Evolutionary conservation across 2,113 vertebrate genomes (phyloP).

Genomic region (Struthidea cinerea): DNA sequence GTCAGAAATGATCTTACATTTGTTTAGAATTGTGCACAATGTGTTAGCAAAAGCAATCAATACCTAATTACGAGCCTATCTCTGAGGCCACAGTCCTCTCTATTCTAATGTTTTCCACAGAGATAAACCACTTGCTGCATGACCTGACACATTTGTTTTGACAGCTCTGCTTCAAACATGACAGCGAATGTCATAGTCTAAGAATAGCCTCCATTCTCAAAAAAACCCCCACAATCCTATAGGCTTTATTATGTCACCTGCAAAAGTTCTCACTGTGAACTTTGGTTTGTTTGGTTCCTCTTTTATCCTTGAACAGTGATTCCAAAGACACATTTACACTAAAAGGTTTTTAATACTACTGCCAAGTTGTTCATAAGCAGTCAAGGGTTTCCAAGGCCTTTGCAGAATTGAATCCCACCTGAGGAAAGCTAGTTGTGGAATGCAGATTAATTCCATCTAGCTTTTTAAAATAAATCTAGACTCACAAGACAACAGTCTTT

Average conservation of each 20-base stretch:
- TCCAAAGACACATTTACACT: background rate
- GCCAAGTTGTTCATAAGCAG: background rate
- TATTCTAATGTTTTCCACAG: conserved; percentile 61
- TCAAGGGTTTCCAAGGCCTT: background rate
- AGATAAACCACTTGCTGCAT: conserved; percentile 59
- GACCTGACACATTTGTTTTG: conserved; percentile 66
- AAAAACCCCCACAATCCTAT: background rate
- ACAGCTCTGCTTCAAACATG: conserved; percentile 53
- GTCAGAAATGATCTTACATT: conserved; percentile 59
- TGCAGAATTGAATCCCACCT: background rate
- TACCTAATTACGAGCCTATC: conserved; percentile 73
- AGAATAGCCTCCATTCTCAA: background rate
- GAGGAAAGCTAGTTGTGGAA: background rate
- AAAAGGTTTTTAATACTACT: background rate
- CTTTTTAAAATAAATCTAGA: background rate
- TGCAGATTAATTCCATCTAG: background rate
- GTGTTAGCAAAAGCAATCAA: conserved; percentile 71
- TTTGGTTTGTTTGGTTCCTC: background rate
- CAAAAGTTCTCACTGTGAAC: background rate
- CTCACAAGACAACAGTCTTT: background rate
- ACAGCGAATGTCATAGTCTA: conserved; percentile 31
- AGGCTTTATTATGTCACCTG: background rate
- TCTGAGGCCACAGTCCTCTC: conserved; percentile 24
- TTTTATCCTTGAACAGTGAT: background rate
- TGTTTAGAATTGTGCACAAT: conserved; percentile 66